A percentile compares a stretch with the other conserved stretches of the same genome.
These are phyloP conservation scores for Sisyra nigra DNA, from an alignment of 2,888 invertebrate species.

Conservation along the genomic window DNA sequence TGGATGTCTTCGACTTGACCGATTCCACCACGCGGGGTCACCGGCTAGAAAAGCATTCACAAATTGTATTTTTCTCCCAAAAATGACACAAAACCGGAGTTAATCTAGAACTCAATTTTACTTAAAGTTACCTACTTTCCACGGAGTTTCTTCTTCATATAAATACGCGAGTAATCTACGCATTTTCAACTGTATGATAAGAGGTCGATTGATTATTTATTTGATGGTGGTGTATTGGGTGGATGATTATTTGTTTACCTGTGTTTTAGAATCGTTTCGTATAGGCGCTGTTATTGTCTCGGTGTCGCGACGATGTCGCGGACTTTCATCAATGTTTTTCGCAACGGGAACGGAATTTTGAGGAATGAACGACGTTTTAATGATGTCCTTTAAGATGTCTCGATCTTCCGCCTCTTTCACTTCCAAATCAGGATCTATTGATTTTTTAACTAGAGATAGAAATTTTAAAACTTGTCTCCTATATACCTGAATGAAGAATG, in stretches of 20 bases:
- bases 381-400: slow-evolving; percentile 39
- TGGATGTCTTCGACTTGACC: slow-evolving; percentile 4
- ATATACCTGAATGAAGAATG: no score
- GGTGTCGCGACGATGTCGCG: not conserved
- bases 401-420: slow-evolving; percentile 34
- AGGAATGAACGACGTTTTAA: slow-evolving; percentile 43
- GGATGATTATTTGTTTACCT: not conserved
- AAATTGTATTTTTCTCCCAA: not conserved
- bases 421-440: slow-evolving; percentile 11
- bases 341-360: slow-evolving; percentile 12
- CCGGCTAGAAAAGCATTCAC: not conserved
- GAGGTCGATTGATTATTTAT: not conserved
- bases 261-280: not conserved
- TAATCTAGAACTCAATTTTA: not conserved
- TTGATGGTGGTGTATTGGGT: no score
- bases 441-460: no score
- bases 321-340: not conserved
- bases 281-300: not conserved
- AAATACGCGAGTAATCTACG: slow-evolving; percentile 1
- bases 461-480: no score
- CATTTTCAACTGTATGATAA: not conserved
- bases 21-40: not conserved
- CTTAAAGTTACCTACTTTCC: slow-evolving; percentile 6
- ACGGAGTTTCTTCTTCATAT: slow-evolving; percentile 4
- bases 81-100: not conserved